A percentile compares a stretch with the other conserved stretches of the same genome.
Evolutionary conservation across 2,797 vertebrate species (phyloP).

Genomic region (Selene dorsalis): DNA sequence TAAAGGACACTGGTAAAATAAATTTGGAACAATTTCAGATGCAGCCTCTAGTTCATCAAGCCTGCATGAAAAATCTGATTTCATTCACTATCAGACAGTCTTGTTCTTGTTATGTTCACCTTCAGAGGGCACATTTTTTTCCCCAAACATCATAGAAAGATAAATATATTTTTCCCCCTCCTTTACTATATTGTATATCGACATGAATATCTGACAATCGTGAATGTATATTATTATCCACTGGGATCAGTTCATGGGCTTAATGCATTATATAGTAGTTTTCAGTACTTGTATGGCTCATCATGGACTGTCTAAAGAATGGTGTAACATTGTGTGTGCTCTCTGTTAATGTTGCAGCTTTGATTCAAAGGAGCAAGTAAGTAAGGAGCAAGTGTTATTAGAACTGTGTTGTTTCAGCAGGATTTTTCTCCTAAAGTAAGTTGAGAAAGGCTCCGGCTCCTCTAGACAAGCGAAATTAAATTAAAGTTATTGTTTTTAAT

Average conservation of each 20-base stretch:
- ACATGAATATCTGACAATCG: not conserved
- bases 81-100: not conserved
- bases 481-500: not conserved
- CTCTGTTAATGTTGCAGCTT: not conserved
- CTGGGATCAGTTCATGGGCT: not conserved
- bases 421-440: not conserved
- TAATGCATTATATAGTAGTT: not conserved
- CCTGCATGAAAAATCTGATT: not conserved
- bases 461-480: not conserved
- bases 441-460: not conserved
- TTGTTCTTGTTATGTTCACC: not conserved
- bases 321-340: not conserved
- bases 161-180: too few species aligned
- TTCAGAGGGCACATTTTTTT: too few species aligned
- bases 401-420: not conserved
- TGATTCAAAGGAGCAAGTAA: too few species aligned
- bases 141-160: too few species aligned
- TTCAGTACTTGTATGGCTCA: not conserved
- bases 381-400: not conserved
- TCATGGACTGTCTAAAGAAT: not conserved
- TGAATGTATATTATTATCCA: too few species aligned
- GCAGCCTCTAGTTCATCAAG: conserved; percentile 6
- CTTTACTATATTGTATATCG: too few species aligned
- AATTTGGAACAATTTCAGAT: not conserved
- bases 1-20: not conserved